Conservation (phyloP, 2,888 invertebrate genomes). For the Gisinianus flammeolus region DNA sequence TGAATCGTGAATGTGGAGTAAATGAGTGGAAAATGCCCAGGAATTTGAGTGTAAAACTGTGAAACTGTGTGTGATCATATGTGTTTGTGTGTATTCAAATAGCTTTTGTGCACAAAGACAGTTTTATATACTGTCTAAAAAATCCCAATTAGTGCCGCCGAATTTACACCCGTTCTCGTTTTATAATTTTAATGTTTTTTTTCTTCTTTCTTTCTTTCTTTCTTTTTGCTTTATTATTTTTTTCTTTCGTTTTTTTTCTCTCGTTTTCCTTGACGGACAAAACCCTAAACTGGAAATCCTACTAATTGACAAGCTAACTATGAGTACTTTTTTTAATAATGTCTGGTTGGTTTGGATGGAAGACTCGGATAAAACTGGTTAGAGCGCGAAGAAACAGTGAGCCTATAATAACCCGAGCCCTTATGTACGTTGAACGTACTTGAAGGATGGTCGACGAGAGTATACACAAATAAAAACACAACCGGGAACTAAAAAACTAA, state of each 20-base stretch:
- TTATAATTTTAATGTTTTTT: no score
- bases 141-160: slow-evolving; percentile 16
- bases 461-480: neutral
- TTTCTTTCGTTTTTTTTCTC: neutral
- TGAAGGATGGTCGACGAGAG: no score
- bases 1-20: no score
- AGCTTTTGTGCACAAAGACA: neutral
- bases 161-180: neutral
- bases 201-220: slow-evolving; percentile 5
- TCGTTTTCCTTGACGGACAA: neutral
- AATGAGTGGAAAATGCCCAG: neutral
- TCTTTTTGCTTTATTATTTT: neutral
- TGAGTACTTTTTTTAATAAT: neutral
- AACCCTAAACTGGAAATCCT: neutral
- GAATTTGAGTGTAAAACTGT: neutral
- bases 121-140: slow-evolving; percentile 7
- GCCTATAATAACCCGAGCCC: neutral
- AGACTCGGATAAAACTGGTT: neutral
- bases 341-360: neutral
- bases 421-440: neutral
- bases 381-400: neutral
- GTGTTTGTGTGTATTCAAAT: neutral
- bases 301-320: neutral
- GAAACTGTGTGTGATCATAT: no score
- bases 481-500: neutral